Evolutionary conservation across 2,113 vertebrate genomes (phyloP), one percentile per base, ranked within the genome.

Genomic region (Channa argus): DNA sequence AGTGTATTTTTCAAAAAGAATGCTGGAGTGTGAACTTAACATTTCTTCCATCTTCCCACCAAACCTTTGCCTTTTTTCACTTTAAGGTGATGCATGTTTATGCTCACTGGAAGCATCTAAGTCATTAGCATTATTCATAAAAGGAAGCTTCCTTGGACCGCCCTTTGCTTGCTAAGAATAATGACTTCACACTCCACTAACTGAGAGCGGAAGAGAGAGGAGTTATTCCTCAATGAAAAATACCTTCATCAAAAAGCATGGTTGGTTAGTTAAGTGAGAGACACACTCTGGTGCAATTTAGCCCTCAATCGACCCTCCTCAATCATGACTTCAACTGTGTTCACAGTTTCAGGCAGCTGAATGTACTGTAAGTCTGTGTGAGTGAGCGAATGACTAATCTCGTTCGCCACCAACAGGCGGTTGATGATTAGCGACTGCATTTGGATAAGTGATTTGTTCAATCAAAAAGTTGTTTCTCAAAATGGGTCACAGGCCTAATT

Each of bases 121-220:
- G 8, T 33, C 71, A 89, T 91, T 88, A 89, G 85, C 85, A 93
- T 92, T 89, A 92, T 90, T 93, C 89, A 91, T 87, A 86, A 82
- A 66, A 11, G 0, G 46, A 84, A 50, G 76, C 67, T 72, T 60
- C 37, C 52, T 69, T 51, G 5, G 54, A 69, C 65, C 34, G 64
- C 88, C 84, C 76, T 84, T 81, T 88, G 74, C 71, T 68, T 63
- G 60, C 52, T 50, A 69, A 83, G 71, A 86, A 84, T 76, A 74
- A 84, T 63, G 60, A 79, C 79, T 83, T 74, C 63, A 85, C 65
- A 68, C 85, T 77, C 76, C 51, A 63, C 72, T 53, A 47, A 71
- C 59, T 70, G 62, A 74, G 45, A 83, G 56, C 63, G 6, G 24
- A 24, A 1, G 24, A 11, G 53, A 5, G 14, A 67, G 74, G 72